These are phyloP conservation scores for Opisthograptis luteolata DNA, from an alignment of 2,888 invertebrate species.

Conservation along the genomic window DNA sequence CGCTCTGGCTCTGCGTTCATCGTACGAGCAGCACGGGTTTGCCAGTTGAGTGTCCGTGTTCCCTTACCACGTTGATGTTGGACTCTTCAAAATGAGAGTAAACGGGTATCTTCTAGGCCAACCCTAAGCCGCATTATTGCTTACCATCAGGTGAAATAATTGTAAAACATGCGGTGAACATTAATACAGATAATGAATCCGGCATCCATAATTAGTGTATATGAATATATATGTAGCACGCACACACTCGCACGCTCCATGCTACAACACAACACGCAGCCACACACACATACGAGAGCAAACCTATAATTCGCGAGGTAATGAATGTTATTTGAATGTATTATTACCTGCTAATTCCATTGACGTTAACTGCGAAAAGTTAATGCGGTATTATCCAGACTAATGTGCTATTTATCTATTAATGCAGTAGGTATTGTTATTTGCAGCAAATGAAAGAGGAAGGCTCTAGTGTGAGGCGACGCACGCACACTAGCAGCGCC, in stretches of 20 bases:
- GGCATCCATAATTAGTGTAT: background rate
- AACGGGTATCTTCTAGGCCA: too few relatives aligned
- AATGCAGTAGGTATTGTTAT: too few relatives aligned
- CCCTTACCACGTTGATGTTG: too few relatives aligned
- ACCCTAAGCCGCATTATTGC: too few relatives aligned
- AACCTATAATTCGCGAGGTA: background rate
- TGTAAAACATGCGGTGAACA: background rate
- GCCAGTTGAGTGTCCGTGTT: too few relatives aligned
- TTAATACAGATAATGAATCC: background rate
- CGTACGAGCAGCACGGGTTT: too few relatives aligned
- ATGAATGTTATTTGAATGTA: constrained; percentile 7
- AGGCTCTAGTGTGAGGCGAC: too few relatives aligned
- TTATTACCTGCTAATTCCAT: constrained; percentile 3
- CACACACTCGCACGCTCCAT: background rate
- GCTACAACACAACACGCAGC: background rate
- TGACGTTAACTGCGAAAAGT: constrained; percentile 2
- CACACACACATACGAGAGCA: background rate
- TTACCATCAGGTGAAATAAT: too few relatives aligned
- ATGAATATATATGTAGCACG: background rate
- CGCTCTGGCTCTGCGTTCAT: too few relatives aligned
- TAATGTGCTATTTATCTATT: too few relatives aligned
- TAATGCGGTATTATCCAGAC: background rate
- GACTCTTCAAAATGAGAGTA: too few relatives aligned
- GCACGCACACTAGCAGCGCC: background rate
- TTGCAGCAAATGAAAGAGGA: too few relatives aligned